Evolutionary conservation across 2,888 invertebrate species (phyloP).

Genomic region (Orthosia cruda): DNA sequence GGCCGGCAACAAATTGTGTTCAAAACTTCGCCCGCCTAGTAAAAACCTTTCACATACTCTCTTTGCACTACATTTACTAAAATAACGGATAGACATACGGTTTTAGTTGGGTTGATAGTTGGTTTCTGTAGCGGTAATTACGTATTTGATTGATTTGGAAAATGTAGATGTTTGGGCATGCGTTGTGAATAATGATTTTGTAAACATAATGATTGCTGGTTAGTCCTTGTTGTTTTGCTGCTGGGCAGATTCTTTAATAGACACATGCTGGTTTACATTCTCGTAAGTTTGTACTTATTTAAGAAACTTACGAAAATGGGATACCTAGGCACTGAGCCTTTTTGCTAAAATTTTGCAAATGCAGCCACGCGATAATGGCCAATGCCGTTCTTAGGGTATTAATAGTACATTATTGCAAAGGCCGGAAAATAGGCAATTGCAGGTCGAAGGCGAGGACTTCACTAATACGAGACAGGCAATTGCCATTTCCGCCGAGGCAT

Average conservation of each 20-base stretch:
- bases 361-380: background rate
- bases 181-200: background rate
- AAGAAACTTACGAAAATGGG: too few species aligned
- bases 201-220: background rate
- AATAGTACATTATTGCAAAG: too few species aligned
- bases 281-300: background rate
- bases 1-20: conserved; percentile 79
- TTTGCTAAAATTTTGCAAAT: background rate
- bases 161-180: background rate
- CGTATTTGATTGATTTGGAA: conserved; percentile 21
- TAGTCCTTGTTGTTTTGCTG: background rate
- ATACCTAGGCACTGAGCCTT: background rate
- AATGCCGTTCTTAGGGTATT: background rate
- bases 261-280: background rate
- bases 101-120: conserved; percentile 53
- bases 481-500: too few species aligned
- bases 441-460: too few species aligned
- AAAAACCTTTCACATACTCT: conserved; percentile 75
- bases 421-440: too few species aligned
- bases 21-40: conserved; percentile 73
- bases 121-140: conserved; percentile 27
- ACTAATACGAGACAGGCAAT: too few species aligned
- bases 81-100: conserved; percentile 60
- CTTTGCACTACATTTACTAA: conserved; percentile 70
- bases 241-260: too few species aligned